Evolutionary conservation across 2,888 invertebrate species (phyloP).

Genomic region (Crematogaster levior): DNA sequence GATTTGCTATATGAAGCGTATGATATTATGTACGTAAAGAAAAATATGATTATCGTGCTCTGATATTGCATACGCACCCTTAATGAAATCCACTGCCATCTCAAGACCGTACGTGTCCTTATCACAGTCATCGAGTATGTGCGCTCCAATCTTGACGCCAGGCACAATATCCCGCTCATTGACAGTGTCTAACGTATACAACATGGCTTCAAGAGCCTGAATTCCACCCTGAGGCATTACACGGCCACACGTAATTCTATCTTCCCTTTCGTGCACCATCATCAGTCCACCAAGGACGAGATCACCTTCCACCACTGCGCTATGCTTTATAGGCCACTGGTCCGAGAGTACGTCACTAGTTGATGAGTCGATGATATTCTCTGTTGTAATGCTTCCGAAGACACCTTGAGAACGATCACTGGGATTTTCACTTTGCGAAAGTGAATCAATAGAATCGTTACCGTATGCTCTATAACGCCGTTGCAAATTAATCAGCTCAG

Average conservation of each 20-base stretch:
- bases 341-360: slow-evolving; percentile 77
- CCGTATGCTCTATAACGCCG: neutral
- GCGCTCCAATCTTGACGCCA: slow-evolving; percentile 92
- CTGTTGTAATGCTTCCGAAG: slow-evolving; percentile 38
- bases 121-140: slow-evolving; percentile 96
- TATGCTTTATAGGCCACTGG: slow-evolving; percentile 92
- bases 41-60: neutral
- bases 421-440: slow-evolving; percentile 7
- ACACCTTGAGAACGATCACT: slow-evolving; percentile 5
- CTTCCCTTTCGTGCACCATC: slow-evolving; percentile 96
- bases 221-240: slow-evolving; percentile 96
- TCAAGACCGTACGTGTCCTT: slow-evolving; percentile 96
- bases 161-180: slow-evolving; percentile 88
- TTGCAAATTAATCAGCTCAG: slow-evolving; percentile 13
- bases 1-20: neutral
- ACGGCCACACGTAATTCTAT: slow-evolving; percentile 92
- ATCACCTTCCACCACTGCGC: slow-evolving; percentile 94
- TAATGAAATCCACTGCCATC: slow-evolving; percentile 97
- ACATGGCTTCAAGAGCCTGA: slow-evolving; percentile 95
- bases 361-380: slow-evolving; percentile 73
- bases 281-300: slow-evolving; percentile 94
- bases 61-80: slow-evolving; percentile 89
- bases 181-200: slow-evolving; percentile 93
- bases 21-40: neutral
- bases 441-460: neutral